Percentiles rank a stretch among this genome's conserved stretches.
Evolutionary conservation across 2,888 invertebrate genomes (phyloP).

Genomic region (Pyralis farinalis): DNA sequence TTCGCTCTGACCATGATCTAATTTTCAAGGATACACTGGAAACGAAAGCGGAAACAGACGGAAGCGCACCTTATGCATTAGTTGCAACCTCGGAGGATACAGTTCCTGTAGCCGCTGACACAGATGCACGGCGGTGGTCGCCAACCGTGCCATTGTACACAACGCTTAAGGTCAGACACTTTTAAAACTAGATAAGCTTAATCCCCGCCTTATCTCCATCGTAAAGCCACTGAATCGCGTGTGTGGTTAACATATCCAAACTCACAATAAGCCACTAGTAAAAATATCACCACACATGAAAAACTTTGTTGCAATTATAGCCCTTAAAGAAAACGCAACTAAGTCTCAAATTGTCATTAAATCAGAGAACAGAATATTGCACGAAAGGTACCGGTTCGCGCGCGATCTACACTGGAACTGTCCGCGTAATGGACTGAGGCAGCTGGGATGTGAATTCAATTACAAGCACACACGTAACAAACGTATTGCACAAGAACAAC

Average conservation of each 20-base stretch:
- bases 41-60: background rate
- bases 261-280: too few species aligned
- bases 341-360: too few species aligned
- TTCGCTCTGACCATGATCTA: too few species aligned
- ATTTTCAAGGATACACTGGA: background rate
- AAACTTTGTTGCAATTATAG: too few species aligned
- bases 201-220: background rate
- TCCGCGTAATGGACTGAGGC: constrained; percentile 9
- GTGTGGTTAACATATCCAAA: too few species aligned
- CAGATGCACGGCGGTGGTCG: constrained; percentile 61
- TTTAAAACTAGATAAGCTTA: constrained; percentile 3
- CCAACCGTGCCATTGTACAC: constrained; percentile 55
- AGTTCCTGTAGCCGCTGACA: constrained; percentile 68
- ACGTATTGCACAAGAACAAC: constrained; percentile 1
- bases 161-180: background rate
- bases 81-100: constrained; percentile 58
- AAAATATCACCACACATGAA: too few species aligned
- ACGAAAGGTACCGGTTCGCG: constrained; percentile 13
- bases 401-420: constrained; percentile 17
- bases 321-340: too few species aligned
- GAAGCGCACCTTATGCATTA: constrained; percentile 45
- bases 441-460: constrained; percentile 18
- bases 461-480: constrained; percentile 16
- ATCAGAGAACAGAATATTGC: background rate
- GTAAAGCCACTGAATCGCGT: too few species aligned